Conservation (phyloP, 1,140 invertebrate genomes). For the Zaprionus capensis region DNA sequence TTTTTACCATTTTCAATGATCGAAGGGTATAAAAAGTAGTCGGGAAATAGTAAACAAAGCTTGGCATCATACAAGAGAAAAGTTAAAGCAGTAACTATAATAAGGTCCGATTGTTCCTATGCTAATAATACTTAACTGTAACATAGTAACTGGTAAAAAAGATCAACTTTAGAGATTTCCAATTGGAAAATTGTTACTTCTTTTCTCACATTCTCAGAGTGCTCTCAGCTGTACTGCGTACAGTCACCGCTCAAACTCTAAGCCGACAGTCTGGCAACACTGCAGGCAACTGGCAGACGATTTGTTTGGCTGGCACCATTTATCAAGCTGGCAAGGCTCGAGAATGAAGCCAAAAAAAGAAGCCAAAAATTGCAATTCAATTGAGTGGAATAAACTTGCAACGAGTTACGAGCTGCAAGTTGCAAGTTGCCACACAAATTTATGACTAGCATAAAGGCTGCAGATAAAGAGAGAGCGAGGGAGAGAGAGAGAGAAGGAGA, state of each 20-base stretch:
- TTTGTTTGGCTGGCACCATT: constrained; percentile 41
- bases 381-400: constrained; percentile 80
- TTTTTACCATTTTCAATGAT: too few species aligned
- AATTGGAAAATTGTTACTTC: not conserved
- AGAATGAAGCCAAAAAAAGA: constrained; percentile 4
- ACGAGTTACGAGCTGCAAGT: constrained; percentile 27
- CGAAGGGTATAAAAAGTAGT: too few species aligned
- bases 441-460: constrained; percentile 43
- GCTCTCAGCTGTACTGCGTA: not conserved
- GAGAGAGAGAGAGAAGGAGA: not conserved
- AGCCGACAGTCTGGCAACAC: constrained; percentile 26
- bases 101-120: too few species aligned
- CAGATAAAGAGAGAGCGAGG: not conserved
- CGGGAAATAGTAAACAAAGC: too few species aligned
- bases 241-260: not conserved
- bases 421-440: constrained; percentile 54
- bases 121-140: too few species aligned
- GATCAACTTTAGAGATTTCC: too few species aligned
- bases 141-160: too few species aligned
- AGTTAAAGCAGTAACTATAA: too few species aligned
- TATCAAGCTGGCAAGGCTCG: constrained; percentile 27
- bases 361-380: constrained; percentile 72
- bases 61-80: too few species aligned
- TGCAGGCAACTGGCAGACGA: constrained; percentile 18
- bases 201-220: not conserved